Evolutionary conservation across 64 coral and sea anemone genomes (phyloP), one percentile per base, ranked within the genome.

Genomic region (Acropora tenuis): DNA sequence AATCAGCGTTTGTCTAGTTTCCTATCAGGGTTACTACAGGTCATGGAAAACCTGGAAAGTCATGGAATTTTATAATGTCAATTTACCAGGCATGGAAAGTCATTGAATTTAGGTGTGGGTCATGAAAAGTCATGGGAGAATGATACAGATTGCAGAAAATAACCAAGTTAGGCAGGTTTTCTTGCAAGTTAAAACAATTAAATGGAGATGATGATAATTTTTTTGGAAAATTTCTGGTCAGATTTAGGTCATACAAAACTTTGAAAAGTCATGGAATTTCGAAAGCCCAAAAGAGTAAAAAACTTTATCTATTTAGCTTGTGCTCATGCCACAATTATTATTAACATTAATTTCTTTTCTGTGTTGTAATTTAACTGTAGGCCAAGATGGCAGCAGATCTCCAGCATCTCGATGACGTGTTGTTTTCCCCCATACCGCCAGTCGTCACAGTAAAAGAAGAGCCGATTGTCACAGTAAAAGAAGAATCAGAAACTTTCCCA

Each of bases 151-250:
- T 71, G 68, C 68, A 71, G 68, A 17, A 71, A 71, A 71, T 71
- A 71, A 71, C 68, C 68, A 71, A 71, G 68, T 71, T 71, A 71
- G 68, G 68, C 68, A 71, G 68, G 68, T 71, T 71, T 71, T 71
- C 13, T 71, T 8, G 68, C 68, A 10, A 71, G 18, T 71, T 71
- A 71, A 71, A 71, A 71, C 68, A 71, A 71, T 71, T 71, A 71
- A 71, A 71, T 71, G 68, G 68, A 71, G 68, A 71, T 71, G 68
- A 71, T 71, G 67, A 71, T 71, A 30, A 71, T 71, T 71, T 71
- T 71, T 71, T 71, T 71, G 68, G 68, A 71, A 71, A 71, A 71
- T 71, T 71, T 71, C 68, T 71, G 68, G 68, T 71, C 68, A 18
- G 68, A 71, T 71, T 71, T 71, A 17, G 68, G n/a, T 71, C 68